Evolutionary conservation across 1,140 invertebrate genomes (phyloP).

Genomic region (Drosophila sucinea): DNA sequence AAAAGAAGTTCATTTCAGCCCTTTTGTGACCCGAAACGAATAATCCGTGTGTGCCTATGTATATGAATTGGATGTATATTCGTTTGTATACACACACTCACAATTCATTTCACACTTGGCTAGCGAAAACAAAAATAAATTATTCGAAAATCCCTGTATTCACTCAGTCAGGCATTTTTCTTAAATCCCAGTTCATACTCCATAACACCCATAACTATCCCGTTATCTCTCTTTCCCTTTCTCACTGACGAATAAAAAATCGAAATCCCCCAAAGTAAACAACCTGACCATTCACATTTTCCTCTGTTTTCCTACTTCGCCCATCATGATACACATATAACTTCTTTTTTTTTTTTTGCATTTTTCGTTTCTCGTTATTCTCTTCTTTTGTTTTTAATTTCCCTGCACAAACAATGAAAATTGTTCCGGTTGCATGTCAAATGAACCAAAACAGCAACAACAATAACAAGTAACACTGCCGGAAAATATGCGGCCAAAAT

Average conservation of each 20-base stretch:
- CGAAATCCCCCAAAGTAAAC: constrained; percentile 43
- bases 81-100: neutral
- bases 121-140: constrained; percentile 5
- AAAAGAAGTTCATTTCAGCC: too few relatives aligned
- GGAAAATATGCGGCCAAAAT: constrained; percentile 72
- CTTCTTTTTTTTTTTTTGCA: constrained; percentile 34
- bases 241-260: constrained; percentile 28
- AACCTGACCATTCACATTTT: constrained; percentile 32
- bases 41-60: neutral
- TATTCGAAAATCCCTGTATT: constrained; percentile 42
- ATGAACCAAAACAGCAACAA: constrained; percentile 58
- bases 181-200: constrained; percentile 47
- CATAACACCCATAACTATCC: constrained; percentile 46
- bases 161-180: constrained; percentile 42
- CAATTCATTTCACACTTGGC: constrained; percentile 8
- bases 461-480: constrained; percentile 45
- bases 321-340: too few relatives aligned
- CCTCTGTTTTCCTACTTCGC: too few relatives aligned
- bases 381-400: constrained; percentile 64
- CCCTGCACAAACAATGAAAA: constrained; percentile 65
- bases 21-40: too few relatives aligned
- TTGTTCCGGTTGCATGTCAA: constrained; percentile 74
- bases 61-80: neutral
- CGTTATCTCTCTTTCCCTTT: constrained; percentile 23
- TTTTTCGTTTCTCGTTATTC: constrained; percentile 10